Conservation (phyloP, 2,888 invertebrate species). For the Abrostola tripartita region DNA sequence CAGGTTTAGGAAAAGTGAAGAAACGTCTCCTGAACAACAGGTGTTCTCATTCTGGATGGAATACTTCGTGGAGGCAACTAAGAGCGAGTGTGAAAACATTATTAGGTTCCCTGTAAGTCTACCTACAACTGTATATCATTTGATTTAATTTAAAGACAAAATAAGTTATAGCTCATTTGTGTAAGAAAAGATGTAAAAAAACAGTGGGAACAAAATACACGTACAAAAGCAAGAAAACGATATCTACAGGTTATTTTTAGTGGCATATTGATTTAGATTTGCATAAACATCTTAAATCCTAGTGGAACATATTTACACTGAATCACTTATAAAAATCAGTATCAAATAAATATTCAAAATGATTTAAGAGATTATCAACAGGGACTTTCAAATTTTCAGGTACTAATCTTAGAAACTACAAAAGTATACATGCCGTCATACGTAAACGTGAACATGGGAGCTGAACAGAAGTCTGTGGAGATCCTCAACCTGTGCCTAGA, state of each 20-base stretch:
- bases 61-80: slow-evolving; percentile 98
- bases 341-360: no score
- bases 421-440: slow-evolving; percentile 98
- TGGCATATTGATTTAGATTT: no score
- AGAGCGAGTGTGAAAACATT: slow-evolving; percentile 92
- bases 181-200: no score
- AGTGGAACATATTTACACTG: no score
- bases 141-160: neutral
- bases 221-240: no score
- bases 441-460: slow-evolving; percentile 97
- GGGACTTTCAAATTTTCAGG: slow-evolving; percentile 78
- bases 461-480: slow-evolving; percentile 97
- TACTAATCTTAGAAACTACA: slow-evolving; percentile 96
- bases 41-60: slow-evolving; percentile 99
- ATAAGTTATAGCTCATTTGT: neutral
- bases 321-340: no score
- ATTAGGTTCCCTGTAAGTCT: slow-evolving; percentile 95
- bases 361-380: neutral
- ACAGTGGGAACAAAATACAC: no score
- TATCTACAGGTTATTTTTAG: no score
- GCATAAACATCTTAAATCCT: no score
- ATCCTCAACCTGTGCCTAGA: slow-evolving; percentile 95
- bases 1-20: slow-evolving; percentile 95
- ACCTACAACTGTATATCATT: neutral
- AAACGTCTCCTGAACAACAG: slow-evolving; percentile 94